phyloP scores from a whole-genome alignment of 2,797 vertebrate species.

The Telmatherina bonti region DNA sequence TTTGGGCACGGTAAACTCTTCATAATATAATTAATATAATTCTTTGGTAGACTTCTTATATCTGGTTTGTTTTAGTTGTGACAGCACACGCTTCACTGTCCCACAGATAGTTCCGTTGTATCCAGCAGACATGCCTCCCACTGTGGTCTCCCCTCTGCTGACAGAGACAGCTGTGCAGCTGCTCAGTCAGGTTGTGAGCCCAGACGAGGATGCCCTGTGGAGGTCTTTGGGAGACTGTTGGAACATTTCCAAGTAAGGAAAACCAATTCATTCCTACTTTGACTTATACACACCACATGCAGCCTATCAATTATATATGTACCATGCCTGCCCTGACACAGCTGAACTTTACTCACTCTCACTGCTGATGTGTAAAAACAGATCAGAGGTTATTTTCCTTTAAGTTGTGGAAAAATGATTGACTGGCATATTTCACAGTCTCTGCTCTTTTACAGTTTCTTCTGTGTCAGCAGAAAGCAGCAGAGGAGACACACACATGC shows the following conservation, averaged over 20 bases:
- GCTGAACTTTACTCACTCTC: neutral
- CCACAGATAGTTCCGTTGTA: conserved; percentile 80
- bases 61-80: neutral
- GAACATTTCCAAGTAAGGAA: conserved; percentile 82
- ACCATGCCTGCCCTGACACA: neutral
- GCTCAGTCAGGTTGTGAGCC: conserved; percentile 73
- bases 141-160: conserved; percentile 84
- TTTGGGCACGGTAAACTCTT: conserved; percentile 78
- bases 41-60: neutral
- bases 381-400: conserved; percentile 14
- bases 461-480: neutral
- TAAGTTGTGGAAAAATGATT: neutral
- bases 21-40: neutral
- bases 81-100: neutral
- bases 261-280: conserved; percentile 1
- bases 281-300: neutral
- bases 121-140: conserved; percentile 70
- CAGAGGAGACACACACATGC: neutral
- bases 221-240: conserved; percentile 83
- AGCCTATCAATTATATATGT: neutral
- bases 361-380: conserved; percentile 17
- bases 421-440: neutral
- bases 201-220: conserved; percentile 80
- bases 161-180: conserved; percentile 78
- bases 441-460: too few relatives aligned